A percentile compares a stretch with the other conserved stretches of the same genome.
Conservation (phyloP, 2,888 invertebrate species). For the Drosophila pseudotalamancana region DNA sequence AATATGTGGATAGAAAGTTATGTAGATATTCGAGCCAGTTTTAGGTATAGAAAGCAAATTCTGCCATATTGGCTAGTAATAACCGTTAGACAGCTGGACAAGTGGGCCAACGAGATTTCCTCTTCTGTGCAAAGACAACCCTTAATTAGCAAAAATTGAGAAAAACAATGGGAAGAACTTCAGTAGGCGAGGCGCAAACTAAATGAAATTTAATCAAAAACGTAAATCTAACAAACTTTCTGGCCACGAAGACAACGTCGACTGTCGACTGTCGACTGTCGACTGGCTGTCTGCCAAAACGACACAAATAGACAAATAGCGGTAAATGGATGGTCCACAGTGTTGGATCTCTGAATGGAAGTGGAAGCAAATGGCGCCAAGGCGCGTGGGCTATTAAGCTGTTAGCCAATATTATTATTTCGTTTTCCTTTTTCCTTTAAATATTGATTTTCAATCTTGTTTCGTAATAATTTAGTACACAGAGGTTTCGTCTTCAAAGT, state of each 20-base stretch:
- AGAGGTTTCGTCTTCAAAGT: too few relatives aligned
- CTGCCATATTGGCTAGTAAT: background rate
- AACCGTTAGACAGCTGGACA: constrained; percentile 18
- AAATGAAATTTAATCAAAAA: constrained; percentile 75
- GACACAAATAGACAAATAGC: constrained; percentile 37
- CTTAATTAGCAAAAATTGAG: constrained; percentile 61
- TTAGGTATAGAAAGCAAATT: background rate
- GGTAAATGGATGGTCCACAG: background rate
- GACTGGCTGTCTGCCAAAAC: constrained; percentile 52
- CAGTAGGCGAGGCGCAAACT: constrained; percentile 54
- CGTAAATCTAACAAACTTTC: constrained; percentile 67
- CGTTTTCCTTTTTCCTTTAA: background rate
- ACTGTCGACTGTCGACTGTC: too few relatives aligned
- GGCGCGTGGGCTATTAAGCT: constrained; percentile 12
- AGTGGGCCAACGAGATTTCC: too few relatives aligned
- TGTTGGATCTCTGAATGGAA: background rate
- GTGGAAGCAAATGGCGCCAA: constrained; percentile 21
- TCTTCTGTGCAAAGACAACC: constrained; percentile 22
- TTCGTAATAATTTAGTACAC: background rate
- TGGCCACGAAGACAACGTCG: constrained; percentile 30
- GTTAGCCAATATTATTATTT: constrained; percentile 4
- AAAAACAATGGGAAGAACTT: constrained; percentile 23
- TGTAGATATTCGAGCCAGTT: too few relatives aligned
- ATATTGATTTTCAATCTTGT: constrained; percentile 9
- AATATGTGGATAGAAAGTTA: too few relatives aligned